phyloP scores from a whole-genome alignment of 2,797 vertebrate genomes.

The Epinephelus malabaricus region DNA sequence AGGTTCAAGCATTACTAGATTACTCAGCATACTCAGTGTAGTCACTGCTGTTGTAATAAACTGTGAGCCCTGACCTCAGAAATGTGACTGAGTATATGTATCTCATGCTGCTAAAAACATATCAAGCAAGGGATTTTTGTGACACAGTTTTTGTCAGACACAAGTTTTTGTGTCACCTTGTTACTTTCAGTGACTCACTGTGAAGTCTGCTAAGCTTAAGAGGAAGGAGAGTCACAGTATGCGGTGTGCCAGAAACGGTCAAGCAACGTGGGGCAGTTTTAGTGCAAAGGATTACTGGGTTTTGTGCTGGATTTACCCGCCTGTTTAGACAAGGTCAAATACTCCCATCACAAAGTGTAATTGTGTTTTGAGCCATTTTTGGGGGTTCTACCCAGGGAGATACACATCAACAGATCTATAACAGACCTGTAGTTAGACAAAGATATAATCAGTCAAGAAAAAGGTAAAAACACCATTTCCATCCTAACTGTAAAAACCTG shows the following conservation, averaged over 20 bases:
- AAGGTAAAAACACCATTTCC: background rate
- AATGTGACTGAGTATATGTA: constrained; percentile 10
- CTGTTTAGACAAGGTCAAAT: constrained; percentile 50
- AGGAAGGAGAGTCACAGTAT: constrained; percentile 8
- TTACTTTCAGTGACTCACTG: constrained; percentile 31
- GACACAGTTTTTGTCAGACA: background rate
- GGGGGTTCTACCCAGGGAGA: background rate
- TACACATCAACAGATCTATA: background rate
- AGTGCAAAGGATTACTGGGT: constrained; percentile 52
- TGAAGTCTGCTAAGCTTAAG: constrained; percentile 25
- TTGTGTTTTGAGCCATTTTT: constrained; percentile 36
- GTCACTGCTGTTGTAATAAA: constrained; percentile 3
- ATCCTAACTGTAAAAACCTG: background rate
- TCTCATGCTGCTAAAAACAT: background rate
- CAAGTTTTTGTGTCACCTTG: constrained; percentile 18
- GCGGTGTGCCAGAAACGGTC: constrained; percentile 3
- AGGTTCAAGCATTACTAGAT: constrained; percentile 78
- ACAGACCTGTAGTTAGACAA: background rate
- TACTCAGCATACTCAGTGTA: constrained; percentile 63
- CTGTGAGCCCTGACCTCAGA: background rate
- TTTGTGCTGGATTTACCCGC: constrained; percentile 50
- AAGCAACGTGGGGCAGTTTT: constrained; percentile 24
- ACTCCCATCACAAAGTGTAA: constrained; percentile 13
- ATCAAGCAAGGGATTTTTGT: background rate
- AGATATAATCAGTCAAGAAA: background rate